phyloP scores from a whole-genome alignment of 2,888 invertebrate genomes.

The Hoplodrina ambigua region DNA sequence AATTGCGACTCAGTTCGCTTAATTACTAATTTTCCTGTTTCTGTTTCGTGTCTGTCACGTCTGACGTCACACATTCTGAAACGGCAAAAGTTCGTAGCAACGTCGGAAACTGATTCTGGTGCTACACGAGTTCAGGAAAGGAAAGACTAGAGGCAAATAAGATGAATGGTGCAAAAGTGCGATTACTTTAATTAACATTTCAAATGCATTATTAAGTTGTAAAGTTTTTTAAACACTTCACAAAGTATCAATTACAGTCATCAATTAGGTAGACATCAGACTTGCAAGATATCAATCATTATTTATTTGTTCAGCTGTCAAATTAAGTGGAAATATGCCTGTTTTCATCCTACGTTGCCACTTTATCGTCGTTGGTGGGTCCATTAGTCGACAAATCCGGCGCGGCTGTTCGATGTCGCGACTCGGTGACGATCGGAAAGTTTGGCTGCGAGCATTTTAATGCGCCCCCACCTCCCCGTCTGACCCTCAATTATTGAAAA shows the following conservation, averaged over 20 bases:
- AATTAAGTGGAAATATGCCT: constrained; percentile 5
- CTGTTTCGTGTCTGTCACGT: constrained; percentile 60
- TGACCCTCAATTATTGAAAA: constrained; percentile 91
- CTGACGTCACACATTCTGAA: constrained; percentile 48
- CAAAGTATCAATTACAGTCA: neutral
- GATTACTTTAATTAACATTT: neutral
- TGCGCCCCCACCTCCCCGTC: constrained; percentile 84
- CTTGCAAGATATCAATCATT: neutral
- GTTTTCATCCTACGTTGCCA: neutral
- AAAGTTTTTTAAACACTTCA: constrained; percentile 1
- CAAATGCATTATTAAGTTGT: constrained; percentile 1
- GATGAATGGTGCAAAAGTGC: constrained; percentile 11
- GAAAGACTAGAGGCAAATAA: constrained; percentile 10
- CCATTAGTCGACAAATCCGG: constrained; percentile 69
- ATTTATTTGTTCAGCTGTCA: neutral
- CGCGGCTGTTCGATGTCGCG: constrained; percentile 62
- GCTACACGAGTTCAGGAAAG: neutral
- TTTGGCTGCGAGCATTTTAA: constrained; percentile 86
- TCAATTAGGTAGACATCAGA: neutral
- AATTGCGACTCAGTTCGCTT: constrained; percentile 62
- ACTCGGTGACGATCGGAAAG: constrained; percentile 81
- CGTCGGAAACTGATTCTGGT: constrained; percentile 20
- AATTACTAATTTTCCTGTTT: constrained; percentile 75
- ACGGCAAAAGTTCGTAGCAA: constrained; percentile 31
- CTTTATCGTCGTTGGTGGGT: constrained; percentile 34